phyloP scores from a whole-genome alignment of 1,140 invertebrate genomes.

The Drosophila lowei region DNA sequence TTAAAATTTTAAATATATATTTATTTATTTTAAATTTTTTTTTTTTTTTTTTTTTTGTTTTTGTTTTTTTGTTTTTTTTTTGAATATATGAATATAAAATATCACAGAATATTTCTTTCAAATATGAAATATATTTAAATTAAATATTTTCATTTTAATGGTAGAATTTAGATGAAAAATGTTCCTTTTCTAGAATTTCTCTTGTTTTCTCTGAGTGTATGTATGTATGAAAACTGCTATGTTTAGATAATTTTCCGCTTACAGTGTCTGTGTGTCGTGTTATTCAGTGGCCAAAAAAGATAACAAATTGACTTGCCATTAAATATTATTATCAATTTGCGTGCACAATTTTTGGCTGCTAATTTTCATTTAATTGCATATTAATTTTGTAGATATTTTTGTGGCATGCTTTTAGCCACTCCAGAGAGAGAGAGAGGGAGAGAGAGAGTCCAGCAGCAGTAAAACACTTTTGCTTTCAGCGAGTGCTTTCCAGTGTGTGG shows the following conservation, averaged over 20 bases:
- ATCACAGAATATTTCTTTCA: too few species aligned
- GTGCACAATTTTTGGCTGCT: slow-evolving; percentile 46
- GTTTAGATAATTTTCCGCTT: slow-evolving; percentile 11
- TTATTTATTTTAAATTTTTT: too few species aligned
- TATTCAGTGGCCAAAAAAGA: slow-evolving; percentile 14
- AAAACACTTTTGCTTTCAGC: slow-evolving; percentile 76
- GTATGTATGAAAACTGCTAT: neutral
- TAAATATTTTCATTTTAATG: too few species aligned
- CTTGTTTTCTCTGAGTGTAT: too few species aligned
- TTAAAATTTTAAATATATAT: too few species aligned
- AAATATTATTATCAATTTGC: slow-evolving; percentile 78
- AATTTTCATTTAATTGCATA: slow-evolving; percentile 75
- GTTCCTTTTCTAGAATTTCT: too few species aligned
- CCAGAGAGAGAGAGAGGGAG: slow-evolving; percentile 1
- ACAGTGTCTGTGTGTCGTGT: slow-evolving; percentile 2
- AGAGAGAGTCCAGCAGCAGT: slow-evolving; percentile 46
- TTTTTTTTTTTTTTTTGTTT: too few species aligned
- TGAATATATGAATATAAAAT: too few species aligned
- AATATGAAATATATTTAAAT: too few species aligned
- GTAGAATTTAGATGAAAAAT: too few species aligned
- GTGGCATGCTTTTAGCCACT: slow-evolving; percentile 69
- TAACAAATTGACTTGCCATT: slow-evolving; percentile 73
- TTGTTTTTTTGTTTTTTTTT: too few species aligned
- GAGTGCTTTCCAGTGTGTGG: too few species aligned
- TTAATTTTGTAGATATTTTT: slow-evolving; percentile 61